Conservation (phyloP, 2,113 vertebrate species). For the Xenotilapia caudafasciata region DNA sequence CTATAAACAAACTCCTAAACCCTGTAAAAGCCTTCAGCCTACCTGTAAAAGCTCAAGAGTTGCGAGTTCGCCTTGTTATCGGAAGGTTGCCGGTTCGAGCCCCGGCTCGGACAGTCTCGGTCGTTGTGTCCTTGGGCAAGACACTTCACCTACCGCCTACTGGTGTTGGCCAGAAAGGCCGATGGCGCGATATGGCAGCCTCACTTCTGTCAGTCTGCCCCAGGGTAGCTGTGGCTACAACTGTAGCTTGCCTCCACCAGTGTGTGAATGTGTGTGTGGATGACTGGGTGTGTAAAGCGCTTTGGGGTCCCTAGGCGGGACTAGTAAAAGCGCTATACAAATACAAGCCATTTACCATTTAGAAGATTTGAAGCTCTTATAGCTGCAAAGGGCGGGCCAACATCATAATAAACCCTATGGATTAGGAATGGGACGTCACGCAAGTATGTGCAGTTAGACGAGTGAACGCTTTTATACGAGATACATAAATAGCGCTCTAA, state of each 20-base stretch:
- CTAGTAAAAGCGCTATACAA: neutral
- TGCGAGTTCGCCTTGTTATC: fast-evolving
- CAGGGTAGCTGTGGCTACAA: neutral
- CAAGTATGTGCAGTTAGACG: neutral
- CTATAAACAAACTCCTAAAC: neutral
- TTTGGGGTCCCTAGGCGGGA: neutral
- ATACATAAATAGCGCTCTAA: neutral
- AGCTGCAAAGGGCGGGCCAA: neutral
- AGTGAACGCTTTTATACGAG: neutral
- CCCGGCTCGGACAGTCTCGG: neutral
- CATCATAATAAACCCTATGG: neutral
- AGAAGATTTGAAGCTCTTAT: neutral
- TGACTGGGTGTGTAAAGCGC: neutral
- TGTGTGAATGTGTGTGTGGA: neutral
- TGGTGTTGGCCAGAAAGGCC: fast-evolving
- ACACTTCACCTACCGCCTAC: neutral
- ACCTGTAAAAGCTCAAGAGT: neutral
- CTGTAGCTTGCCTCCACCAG: neutral
- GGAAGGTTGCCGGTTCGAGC: neutral
- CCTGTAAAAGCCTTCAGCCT: neutral
- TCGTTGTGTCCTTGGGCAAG: neutral
- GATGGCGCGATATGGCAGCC: neutral
- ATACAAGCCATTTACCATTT: neutral
- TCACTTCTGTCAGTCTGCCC: fast-evolving
- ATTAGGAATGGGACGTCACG: neutral